These are phyloP conservation scores for Halichoeres trimaculatus DNA, from an alignment of 2,113 vertebrate genomes.

Conservation along the genomic window DNA sequence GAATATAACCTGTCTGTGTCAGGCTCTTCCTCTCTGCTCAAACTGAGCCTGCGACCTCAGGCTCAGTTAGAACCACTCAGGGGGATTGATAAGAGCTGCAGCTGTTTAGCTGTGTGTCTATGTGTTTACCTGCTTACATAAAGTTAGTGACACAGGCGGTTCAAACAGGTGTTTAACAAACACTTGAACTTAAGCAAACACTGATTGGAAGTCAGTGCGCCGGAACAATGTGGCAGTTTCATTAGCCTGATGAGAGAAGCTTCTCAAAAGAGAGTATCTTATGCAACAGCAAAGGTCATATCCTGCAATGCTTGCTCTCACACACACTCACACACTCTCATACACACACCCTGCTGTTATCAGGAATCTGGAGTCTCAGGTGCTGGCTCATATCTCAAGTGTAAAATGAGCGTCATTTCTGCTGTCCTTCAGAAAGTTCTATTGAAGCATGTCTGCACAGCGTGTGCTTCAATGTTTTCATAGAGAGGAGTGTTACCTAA, in stretches of 20 bases:
- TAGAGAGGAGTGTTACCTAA: not conserved
- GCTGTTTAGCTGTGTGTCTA: not conserved
- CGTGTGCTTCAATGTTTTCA: not conserved
- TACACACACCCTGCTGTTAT: not conserved
- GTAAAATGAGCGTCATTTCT: constrained; percentile 18
- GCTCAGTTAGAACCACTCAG: constrained; percentile 28
- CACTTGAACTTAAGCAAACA: constrained; percentile 36
- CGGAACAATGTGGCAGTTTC: constrained; percentile 35
- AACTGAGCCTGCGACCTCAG: not conserved
- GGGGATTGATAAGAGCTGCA: constrained; percentile 10
- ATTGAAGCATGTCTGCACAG: constrained; percentile 6
- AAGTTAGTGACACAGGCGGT: not conserved
- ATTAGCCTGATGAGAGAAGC: constrained; percentile 47
- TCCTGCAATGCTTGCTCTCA: constrained; percentile 9
- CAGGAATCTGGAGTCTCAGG: constrained; percentile 20
- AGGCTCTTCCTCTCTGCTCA: not conserved
- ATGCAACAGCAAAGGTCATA: constrained; percentile 39
- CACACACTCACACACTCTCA: constrained; percentile 3
- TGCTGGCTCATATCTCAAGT: constrained; percentile 37
- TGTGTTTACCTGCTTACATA: not conserved
- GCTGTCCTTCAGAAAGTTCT: constrained; percentile 32
- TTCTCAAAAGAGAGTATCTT: constrained; percentile 25
- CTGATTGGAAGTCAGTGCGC: constrained; percentile 26
- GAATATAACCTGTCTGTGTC: not conserved
- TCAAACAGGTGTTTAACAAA: constrained; percentile 42